Conservation (phyloP, 2,113 vertebrate species). For the Sorex araneus region DNA sequence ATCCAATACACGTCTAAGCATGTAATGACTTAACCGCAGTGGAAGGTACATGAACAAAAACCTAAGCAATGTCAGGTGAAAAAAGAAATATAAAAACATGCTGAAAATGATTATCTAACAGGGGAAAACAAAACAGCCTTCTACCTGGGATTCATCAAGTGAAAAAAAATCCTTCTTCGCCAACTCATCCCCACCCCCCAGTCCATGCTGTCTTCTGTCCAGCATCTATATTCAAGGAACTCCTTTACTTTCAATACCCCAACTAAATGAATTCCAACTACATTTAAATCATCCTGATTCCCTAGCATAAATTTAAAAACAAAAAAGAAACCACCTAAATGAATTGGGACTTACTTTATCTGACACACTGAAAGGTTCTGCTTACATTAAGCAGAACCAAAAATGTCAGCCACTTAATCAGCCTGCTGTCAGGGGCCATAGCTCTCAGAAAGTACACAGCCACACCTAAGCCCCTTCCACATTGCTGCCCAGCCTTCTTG, state of each 20-base stretch:
- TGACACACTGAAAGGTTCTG: background rate
- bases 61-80: background rate
- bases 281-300: conserved; percentile 66
- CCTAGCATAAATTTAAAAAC: conserved; percentile 20
- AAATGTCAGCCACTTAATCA: conserved; percentile 53
- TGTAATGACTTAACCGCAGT: background rate
- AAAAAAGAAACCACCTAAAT: conserved; percentile 35
- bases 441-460: background rate
- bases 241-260: conserved; percentile 40
- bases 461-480: background rate
- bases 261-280: conserved; percentile 58
- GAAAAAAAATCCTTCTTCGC: background rate
- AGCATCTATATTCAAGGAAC: conserved; percentile 25
- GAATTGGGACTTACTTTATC: background rate
- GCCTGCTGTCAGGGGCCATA: background rate
- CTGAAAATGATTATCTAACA: conserved; percentile 13
- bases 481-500: conserved; percentile 11
- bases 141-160: background rate
- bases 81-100: conserved; percentile 26
- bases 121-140: background rate
- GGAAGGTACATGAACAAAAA: background rate
- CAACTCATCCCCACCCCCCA: no score
- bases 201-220: background rate
- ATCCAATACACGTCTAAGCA: background rate
- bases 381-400: conserved; percentile 45